Evolutionary conservation across 2,888 invertebrate genomes (phyloP).

Genomic region (Luffia ferchaultella): DNA sequence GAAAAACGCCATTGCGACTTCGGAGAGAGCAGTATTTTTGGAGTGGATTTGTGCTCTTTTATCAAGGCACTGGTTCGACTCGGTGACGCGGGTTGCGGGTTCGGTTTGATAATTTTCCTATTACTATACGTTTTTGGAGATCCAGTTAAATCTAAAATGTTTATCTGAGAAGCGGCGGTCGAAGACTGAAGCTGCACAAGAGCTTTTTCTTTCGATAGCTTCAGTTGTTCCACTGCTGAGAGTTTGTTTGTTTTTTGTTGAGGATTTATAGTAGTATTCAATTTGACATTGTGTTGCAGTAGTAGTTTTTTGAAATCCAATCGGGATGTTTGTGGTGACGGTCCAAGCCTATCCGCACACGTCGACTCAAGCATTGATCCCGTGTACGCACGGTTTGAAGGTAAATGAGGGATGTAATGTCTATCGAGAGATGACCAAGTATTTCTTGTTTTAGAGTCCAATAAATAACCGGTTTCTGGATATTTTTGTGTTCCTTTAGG

Average conservation of each 20-base stretch:
- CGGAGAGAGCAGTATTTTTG: conserved; percentile 73
- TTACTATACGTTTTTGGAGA: conserved; percentile 76
- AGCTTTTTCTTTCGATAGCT: conserved; percentile 69
- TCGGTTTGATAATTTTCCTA: conserved; percentile 65
- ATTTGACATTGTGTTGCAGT: conserved; percentile 77
- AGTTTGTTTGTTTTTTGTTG: conserved; percentile 68
- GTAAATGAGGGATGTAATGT: conserved; percentile 31
- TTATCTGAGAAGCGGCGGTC: conserved; percentile 45
- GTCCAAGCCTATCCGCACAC: conserved; percentile 72
- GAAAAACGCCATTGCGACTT: conserved; percentile 78
- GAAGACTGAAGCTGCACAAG: conserved; percentile 31
- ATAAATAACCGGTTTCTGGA: conserved; percentile 70
- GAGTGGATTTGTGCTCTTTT: conserved; percentile 62
- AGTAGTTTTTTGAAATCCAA: conserved; percentile 85
- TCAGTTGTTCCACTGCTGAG: conserved; percentile 83
- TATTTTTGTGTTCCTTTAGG: conserved; percentile 49
- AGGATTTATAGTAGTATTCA: conserved; percentile 57
- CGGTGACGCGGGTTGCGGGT: conserved; percentile 57
- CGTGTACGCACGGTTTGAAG: conserved; percentile 22
- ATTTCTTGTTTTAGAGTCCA: conserved; percentile 63
- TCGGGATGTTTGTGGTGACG: conserved; percentile 76
- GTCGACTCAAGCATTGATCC: conserved; percentile 42
- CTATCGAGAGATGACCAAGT: conserved; percentile 71
- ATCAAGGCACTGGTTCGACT: conserved; percentile 58
- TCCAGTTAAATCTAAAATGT: conserved; percentile 73